Conservation (phyloP, 2,888 invertebrate genomes). For the Pecten maximus region DNA sequence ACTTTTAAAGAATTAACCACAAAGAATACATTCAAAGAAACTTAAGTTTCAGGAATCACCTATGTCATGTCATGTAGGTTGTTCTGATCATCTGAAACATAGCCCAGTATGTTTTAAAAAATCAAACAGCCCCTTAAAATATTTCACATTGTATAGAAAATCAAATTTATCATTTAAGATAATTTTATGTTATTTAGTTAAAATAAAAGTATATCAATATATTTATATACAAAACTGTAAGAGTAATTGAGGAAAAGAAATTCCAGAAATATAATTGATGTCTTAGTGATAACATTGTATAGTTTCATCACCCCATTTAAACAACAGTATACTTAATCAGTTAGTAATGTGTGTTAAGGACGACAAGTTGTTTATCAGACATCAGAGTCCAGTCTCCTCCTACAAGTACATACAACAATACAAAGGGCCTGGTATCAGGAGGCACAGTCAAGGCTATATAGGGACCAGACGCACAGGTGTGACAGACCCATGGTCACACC, state of each 20-base stretch:
- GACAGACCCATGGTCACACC: not conserved
- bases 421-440: not conserved
- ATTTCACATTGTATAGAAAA: not conserved
- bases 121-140: not conserved
- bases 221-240: too few relatives aligned
- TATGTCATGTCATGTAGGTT: not conserved
- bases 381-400: not conserved
- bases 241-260: too few relatives aligned
- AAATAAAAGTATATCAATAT: too few relatives aligned
- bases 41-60: not conserved
- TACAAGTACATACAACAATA: slow-evolving; percentile 22
- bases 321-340: not conserved
- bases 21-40: not conserved
- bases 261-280: not conserved
- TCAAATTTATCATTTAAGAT: not conserved
- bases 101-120: not conserved
- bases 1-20: not conserved
- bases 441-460: not conserved
- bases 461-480: not conserved
- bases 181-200: too few relatives aligned
- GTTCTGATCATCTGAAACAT: not conserved
- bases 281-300: not conserved
- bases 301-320: not conserved
- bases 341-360: not conserved
- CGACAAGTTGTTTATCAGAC: not conserved